Base-by-base conservation (phyloP, 1,140 invertebrate genomes). In the Drosophila dunni region DNA sequence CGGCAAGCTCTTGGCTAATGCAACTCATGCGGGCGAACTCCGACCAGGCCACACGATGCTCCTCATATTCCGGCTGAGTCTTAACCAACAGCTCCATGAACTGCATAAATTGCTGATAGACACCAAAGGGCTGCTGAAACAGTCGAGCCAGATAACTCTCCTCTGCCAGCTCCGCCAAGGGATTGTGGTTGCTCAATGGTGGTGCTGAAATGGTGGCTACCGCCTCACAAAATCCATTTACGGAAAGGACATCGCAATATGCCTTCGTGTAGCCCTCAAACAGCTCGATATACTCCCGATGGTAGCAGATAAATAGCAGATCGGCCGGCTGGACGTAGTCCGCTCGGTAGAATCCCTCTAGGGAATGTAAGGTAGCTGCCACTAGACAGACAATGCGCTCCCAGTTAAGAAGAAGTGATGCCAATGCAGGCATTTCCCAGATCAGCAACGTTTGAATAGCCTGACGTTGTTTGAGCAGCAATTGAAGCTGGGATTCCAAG, bases 201-300 rank as follows among this genome's bases (percentile, higher is more conserved):
- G 83, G 71, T 24, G 63, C 34, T 20, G 60, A 60, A 50, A 80
- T 80, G n/a, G 54, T 58, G 6, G 68, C 61, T 13, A 74, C 76
- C 24, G 84, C 85, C 38, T 92, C 78, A 0, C 60, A 45, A 45
- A 92, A 92, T n/a, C 94, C 95, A 78, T 94, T 93, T 4, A 95
- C 92, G 15, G 95, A 94, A 24, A 96, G 94, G 62, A 97, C 93
- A 93, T 97, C 96, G 91, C 96, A 96, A 89, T 97, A 94, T 67
- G 94, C 93, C 85, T 94, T 94, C 46, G 96, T 94, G 93, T 97
- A 98, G 78, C 94, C 94, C 83, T 94, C 95, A 85, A 96, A 97
- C 36, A 96, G 93, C 71, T 94, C 93, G 70, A 96, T 94, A 92
- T 94, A 95, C 91, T 97, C 95, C 58, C 96, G 95, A 91, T 95